phyloP scores from a whole-genome alignment of 1,140 invertebrate species.

The Caenorhabditis briggsae region DNA sequence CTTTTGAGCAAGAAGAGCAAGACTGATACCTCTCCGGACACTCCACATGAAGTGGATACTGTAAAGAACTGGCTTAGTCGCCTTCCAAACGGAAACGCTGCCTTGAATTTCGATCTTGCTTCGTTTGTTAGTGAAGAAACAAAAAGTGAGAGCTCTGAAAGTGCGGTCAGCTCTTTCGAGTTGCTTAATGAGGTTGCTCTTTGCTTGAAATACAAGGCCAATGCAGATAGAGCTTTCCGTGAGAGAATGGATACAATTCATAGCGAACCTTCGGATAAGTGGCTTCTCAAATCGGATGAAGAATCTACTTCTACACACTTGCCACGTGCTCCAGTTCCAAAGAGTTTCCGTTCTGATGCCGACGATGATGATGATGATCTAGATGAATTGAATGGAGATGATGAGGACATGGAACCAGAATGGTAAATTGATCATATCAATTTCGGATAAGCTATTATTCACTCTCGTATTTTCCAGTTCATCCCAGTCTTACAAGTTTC shows the following conservation, averaged over 20 bases:
- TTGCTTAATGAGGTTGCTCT: constrained; percentile 21
- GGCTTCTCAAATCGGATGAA: constrained; percentile 10
- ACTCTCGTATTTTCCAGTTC: not conserved
- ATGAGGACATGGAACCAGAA: not conserved
- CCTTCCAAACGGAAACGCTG: constrained; percentile 34
- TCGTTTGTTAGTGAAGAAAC: constrained; percentile 5
- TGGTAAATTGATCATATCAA: not conserved
- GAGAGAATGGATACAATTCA: constrained; percentile 22
- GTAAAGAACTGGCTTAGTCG: constrained; percentile 45
- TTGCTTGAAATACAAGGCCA: constrained; percentile 14
- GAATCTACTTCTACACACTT: constrained; percentile 16
- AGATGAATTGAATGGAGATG: constrained; percentile 9
- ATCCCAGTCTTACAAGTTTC: constrained; percentile 1
- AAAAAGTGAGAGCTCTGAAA: constrained; percentile 37
- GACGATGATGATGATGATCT: constrained; percentile 8
- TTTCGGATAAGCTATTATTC: not conserved
- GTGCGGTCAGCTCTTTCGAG: constrained; percentile 21
- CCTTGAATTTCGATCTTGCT: constrained; percentile 22
- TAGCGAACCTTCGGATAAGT: constrained; percentile 10
- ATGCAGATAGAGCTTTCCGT: constrained; percentile 15
- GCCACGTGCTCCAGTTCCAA: constrained; percentile 37
- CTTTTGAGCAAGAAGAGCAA: constrained; percentile 47
- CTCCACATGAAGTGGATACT: constrained; percentile 43
- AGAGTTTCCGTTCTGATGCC: constrained; percentile 5
- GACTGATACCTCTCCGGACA: constrained; percentile 12